Evolutionary conservation across 2,113 vertebrate species (phyloP), one percentile per base, ranked within the genome.

Genomic region (Galemys pyrenaicus): DNA sequence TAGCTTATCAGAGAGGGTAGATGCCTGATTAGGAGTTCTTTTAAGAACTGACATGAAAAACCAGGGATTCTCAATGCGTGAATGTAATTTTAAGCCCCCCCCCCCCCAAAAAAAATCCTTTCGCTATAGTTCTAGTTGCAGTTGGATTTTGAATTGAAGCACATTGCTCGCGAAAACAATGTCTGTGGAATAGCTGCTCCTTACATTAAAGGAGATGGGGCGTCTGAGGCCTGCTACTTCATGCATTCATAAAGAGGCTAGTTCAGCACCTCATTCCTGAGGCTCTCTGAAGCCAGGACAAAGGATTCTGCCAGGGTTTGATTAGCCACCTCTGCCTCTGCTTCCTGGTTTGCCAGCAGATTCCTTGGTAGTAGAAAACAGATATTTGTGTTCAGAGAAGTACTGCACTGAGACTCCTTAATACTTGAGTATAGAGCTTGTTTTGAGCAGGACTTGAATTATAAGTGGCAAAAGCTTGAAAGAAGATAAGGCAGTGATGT

Each of bases 241-340:
- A 1, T 19, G 35, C 58, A 60, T 92, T 75, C 86, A 35, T 28
- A 80, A 94, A 93, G 56, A 81, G 64, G 5, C 56, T 89, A 20
- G 16, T 1, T 84, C 26, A 83, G 51, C 24, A 30, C 37, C 51
- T 80, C 68, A 39, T 64, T 92, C 68, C 73, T 0, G 19, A 81
- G 41, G 67, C 67, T 92, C n/a, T 95, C 65, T 94, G 92, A 95
- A 89, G 51, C 78, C 11, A 17, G 39, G 64, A 30, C 62, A 46
- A 32, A 89, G 20, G 84, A 64, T 95, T 92, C 96, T 96, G 13
- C 35, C 58, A 83, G 12, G 58, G 75, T 97, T 65, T 96, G 70
- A 73, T 8, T 80, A 91, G 92, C 56, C 20, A 56, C 20, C 54
- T 6, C 1, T 87, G 58, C 20, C 95, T 92, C 83, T 60, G 3